Evolutionary conservation across 2,888 invertebrate species (phyloP), one percentile per base, ranked within the genome.

Genomic region (Synanthedon formicaeformis): DNA sequence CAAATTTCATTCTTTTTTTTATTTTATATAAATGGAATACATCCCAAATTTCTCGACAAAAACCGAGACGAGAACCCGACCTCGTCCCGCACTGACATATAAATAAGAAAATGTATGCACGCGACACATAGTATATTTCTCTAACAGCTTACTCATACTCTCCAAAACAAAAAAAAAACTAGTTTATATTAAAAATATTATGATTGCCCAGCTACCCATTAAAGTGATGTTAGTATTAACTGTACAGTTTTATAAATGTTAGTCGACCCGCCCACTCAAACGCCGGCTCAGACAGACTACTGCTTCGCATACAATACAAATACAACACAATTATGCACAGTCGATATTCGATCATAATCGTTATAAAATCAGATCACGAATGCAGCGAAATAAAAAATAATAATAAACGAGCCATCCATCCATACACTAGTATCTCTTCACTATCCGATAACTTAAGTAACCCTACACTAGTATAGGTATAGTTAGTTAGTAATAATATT

Each of bases 161-260:
- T 68, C 66, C 34, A 34, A 34, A 34, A 34, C 34, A 75, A 75
- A 71, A 68, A 27, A 61, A 74, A 75, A 74, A 75, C 71, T 78
- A 41, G 78, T 71, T 69, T 73, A 74, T 79, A 81, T 75, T 81
- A 80, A 82, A 81, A 80, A 79, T 79, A 83, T 76, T 81, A 81
- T 71, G 83, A 82, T 85, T 84, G 84, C 83, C 85, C 85, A 84
- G 81, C 85, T 85, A 85, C 85, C 85, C 81, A 81, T 78, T 48
- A 79, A 74, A 81, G 81, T 81, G 83, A 81, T 81, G 79, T 85
- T 83, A 83, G 83, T 85, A 79, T 76, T 82, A 34, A 84, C 83
- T 84, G 85, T 83, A 84, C 83, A 83, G 67, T 75, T 75, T 34
- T 72, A 77, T 66, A 50, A 23, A 74, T 61, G 73, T 81, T 73